phyloP scores from a whole-genome alignment of 2,113 vertebrate genomes.

The Syrrhaptes paradoxus region DNA sequence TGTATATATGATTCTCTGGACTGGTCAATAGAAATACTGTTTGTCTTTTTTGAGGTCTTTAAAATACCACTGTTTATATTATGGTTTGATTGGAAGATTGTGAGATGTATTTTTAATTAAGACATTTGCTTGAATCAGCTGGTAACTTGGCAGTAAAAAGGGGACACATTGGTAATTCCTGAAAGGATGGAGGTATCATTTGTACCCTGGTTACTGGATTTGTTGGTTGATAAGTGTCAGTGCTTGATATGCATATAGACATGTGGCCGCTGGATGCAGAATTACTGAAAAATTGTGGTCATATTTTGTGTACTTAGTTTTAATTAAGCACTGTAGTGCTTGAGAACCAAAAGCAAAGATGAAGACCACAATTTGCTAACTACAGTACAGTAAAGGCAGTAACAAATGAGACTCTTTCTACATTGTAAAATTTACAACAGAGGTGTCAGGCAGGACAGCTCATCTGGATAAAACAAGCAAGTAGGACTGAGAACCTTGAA shows the following conservation, averaged over 20 bases:
- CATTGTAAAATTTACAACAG: neutral
- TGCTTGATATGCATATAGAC: neutral
- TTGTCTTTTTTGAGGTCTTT: neutral
- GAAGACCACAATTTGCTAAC: neutral
- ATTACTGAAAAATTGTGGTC: neutral
- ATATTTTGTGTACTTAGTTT: neutral
- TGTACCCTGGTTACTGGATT: neutral
- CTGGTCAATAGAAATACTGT: neutral
- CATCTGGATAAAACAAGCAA: neutral
- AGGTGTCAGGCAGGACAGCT: neutral
- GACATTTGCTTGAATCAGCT: neutral
- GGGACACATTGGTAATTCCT: neutral
- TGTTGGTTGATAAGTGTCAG: neutral
- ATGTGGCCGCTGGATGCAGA: neutral
- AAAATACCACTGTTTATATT: neutral
- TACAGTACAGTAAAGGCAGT: neutral
- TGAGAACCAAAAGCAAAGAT: neutral
- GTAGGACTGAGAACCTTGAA: neutral
- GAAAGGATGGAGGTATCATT: neutral
- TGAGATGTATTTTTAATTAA: conserved; percentile 4
- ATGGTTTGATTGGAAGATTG: neutral
- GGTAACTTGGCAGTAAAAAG: neutral
- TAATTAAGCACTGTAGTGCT: neutral
- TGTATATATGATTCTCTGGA: neutral
- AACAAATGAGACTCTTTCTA: neutral